Base-by-base conservation (phyloP, 1,140 invertebrate genomes). In the Drosophila athabasca region DNA sequence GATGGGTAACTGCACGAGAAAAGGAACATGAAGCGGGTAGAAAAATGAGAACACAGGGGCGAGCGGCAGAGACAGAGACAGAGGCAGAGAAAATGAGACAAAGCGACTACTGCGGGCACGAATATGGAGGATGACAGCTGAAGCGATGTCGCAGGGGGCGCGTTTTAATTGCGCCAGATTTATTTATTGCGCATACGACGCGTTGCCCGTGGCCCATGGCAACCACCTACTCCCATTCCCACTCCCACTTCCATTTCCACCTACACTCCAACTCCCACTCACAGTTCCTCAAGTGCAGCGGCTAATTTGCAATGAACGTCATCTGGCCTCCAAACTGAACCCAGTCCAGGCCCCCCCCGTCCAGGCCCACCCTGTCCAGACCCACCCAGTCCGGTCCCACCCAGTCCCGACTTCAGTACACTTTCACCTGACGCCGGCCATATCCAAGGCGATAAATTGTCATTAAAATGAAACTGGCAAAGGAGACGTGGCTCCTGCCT, bases 101-200 rank as follows among this genome's bases (percentile, higher is more conserved):
- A 44, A 15, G 29, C 8, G 9, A 19, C 15, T 4, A 19, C 24
- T 3, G 22, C 6, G 31, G 26, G 13, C 57, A 62, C 58, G 73
- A 61, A 81, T 77, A 81, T 79, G 84, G 49, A 55, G 61, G 65
- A 66, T 75, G 80, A 83, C 73, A 80, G 78, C 71, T 83, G 49
- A 83, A 55, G 51, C 64, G 41, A 61, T 70, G 77, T 73, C 53
- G 49, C 51, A 39, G 44, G 51, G 44, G 44, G 57, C 48, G 74
- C 50, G 66, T 79, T 85, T 84, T 84, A 84, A 84, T 84, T 84
- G 85, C 81, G 60, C 43, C 76, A 85, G 80, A 84, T 84, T 84
- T 84, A 81, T 81, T 83, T 81, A 81, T 81, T 81, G 79, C 79
- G 79, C 74, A 82, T 78, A 83, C 80, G 80, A 60, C 61, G 50